Conservation (phyloP, 2,888 invertebrate species). For the Priocnemis perturbator region DNA sequence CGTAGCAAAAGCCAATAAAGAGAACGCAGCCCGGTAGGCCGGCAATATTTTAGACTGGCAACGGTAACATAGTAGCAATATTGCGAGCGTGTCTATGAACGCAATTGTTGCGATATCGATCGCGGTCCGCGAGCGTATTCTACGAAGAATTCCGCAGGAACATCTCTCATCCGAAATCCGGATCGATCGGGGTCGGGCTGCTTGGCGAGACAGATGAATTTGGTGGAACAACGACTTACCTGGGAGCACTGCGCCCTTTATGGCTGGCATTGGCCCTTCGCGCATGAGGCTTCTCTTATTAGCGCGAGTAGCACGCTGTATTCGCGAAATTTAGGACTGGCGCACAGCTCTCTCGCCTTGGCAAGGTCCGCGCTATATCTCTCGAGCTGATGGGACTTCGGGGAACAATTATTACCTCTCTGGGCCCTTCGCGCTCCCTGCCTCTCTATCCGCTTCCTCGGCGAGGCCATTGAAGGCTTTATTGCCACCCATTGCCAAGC, state of each 20-base stretch:
- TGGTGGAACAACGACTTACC: conserved; percentile 15
- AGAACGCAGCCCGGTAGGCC: too few relatives aligned
- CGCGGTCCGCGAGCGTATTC: background rate
- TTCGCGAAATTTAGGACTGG: conserved; percentile 36
- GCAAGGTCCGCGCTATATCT: conserved; percentile 60
- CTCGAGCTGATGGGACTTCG: conserved; percentile 63
- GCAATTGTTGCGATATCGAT: background rate
- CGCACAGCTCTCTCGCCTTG: conserved; percentile 35
- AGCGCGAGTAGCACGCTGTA: conserved; percentile 30
- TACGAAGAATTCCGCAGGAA: too few relatives aligned
- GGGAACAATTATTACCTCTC: conserved; percentile 67
- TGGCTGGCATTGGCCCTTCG: conserved; percentile 28
- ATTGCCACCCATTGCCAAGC: conserved; percentile 54
- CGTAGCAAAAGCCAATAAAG: too few relatives aligned
- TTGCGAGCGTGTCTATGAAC: background rate
- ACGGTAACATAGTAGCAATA: too few relatives aligned
- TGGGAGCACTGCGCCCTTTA: too few relatives aligned
- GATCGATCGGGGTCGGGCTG: background rate
- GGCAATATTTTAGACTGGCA: too few relatives aligned
- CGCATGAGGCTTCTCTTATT: conserved; percentile 44
- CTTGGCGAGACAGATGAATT: background rate
- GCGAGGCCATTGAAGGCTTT: conserved; percentile 55
- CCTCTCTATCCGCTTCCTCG: conserved; percentile 41
- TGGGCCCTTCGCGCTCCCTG: conserved; percentile 18
- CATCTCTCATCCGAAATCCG: too few relatives aligned